Evolutionary conservation across 2,888 invertebrate genomes (phyloP).

Genomic region (Hypercompe scribonia): DNA sequence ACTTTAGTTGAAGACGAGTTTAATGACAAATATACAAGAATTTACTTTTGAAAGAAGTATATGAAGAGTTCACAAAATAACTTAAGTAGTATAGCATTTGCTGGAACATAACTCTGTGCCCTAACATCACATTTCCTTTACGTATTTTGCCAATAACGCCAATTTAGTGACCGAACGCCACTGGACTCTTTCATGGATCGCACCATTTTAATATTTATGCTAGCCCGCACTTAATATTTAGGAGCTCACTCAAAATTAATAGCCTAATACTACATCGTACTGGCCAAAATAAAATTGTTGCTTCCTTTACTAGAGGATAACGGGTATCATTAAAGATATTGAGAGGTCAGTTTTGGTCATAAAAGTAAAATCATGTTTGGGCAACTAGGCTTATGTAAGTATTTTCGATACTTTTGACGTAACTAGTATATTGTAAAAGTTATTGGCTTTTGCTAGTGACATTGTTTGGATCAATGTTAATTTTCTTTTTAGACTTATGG

Average conservation of each 20-base stretch:
- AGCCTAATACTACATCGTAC: conserved; percentile 42
- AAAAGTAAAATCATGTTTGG: conserved; percentile 7
- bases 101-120: conserved; percentile 29
- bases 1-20: too few species aligned
- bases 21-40: neutral
- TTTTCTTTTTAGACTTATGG: too few species aligned
- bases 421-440: neutral
- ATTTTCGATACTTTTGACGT: neutral
- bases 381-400: neutral
- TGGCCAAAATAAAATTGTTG: conserved; percentile 37
- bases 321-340: neutral
- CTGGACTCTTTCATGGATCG: conserved; percentile 47
- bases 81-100: conserved; percentile 28
- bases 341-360: conserved; percentile 6
- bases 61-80: neutral
- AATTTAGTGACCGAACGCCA: conserved; percentile 55
- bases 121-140: conserved; percentile 49
- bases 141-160: conserved; percentile 58
- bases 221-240: conserved; percentile 50
- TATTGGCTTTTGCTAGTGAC: neutral
- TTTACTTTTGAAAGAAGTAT: neutral
- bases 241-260: conserved; percentile 44
- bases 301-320: conserved; percentile 7
- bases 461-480: neutral
- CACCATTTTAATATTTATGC: conserved; percentile 55